These are phyloP conservation scores for Dinothrombium tinctorium DNA, from an alignment of 1,140 invertebrate species.

Conservation along the genomic window DNA sequence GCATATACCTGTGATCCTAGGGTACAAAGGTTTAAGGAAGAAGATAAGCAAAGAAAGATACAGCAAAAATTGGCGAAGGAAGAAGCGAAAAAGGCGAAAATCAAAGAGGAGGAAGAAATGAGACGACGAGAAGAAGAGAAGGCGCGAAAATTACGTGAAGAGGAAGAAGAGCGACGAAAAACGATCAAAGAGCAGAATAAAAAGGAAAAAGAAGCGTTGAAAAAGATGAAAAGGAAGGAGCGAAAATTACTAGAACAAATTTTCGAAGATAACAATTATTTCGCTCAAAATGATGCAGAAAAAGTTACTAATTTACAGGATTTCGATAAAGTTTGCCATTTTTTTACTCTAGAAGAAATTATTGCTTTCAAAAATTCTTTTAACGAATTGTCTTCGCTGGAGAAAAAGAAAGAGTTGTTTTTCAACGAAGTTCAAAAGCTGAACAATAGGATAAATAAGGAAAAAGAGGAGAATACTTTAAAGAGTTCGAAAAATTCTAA, in stretches of 20 bases:
- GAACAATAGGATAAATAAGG: conserved; percentile 22
- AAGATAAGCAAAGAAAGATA: conserved; percentile 71
- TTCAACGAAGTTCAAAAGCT: conserved; percentile 33
- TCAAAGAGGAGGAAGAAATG: conserved; percentile 50
- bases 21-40: conserved; percentile 68
- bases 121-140: conserved; percentile 11
- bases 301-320: conserved; percentile 58
- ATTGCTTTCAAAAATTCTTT: conserved; percentile 7
- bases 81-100: conserved; percentile 55
- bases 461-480: neutral
- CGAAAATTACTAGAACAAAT: conserved; percentile 58
- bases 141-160: neutral
- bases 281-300: conserved; percentile 42
- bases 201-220: conserved; percentile 53
- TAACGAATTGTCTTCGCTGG: conserved; percentile 44
- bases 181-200: conserved; percentile 24
- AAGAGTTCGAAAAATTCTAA: conserved; percentile 34
- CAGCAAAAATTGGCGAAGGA: conserved; percentile 70
- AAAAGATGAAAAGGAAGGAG: conserved; percentile 54
- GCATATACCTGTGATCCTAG: conserved; percentile 82
- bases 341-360: conserved; percentile 28
- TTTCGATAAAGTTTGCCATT: conserved; percentile 67
- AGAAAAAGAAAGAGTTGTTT: conserved; percentile 24
- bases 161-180: conserved; percentile 1
- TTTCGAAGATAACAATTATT: conserved; percentile 58